Percentiles rank a stretch among this genome's conserved stretches.
These are phyloP conservation scores for Picathartes gymnocephalus DNA, from an alignment of 2,113 vertebrate species.

Conservation along the genomic window DNA sequence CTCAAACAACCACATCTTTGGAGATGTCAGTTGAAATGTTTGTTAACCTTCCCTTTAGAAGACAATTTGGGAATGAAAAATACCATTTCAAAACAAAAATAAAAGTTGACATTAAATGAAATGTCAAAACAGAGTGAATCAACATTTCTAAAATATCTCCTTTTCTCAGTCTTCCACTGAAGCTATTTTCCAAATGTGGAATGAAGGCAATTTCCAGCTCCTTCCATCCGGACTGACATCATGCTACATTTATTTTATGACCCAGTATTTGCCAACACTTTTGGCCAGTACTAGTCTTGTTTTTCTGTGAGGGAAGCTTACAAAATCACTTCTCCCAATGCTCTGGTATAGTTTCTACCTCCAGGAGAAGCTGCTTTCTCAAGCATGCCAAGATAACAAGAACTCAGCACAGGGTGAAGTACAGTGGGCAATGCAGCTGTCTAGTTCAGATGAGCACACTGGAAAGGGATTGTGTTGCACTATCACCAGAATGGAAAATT, in stretches of 20 bases:
- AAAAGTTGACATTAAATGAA: slow-evolving; percentile 52
- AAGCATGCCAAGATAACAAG: too few relatives aligned
- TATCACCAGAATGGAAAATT: not conserved
- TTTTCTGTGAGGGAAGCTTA: not conserved
- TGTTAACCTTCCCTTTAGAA: slow-evolving; percentile 22
- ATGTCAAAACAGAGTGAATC: slow-evolving; percentile 56
- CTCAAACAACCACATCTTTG: not conserved
- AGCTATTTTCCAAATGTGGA: not conserved
- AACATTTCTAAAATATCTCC: slow-evolving; percentile 27
- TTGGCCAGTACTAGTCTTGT: not conserved
- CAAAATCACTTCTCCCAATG: not conserved
- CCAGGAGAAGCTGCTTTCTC: not conserved
- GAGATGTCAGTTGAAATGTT: slow-evolving; percentile 9
- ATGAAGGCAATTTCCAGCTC: not conserved
- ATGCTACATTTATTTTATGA: not conserved
- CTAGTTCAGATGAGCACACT: not conserved
- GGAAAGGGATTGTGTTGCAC: not conserved
- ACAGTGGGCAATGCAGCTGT: rapidly evolving
- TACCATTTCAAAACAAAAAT: slow-evolving; percentile 40
- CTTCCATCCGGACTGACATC: not conserved
- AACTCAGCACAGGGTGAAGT: not conserved
- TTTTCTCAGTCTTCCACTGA: slow-evolving; percentile 1
- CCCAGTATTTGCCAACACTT: not conserved
- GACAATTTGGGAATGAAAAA: slow-evolving; percentile 21
- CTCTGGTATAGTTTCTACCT: not conserved